phyloP scores from a whole-genome alignment of 2,113 vertebrate species.

The Pimephales promelas region DNA sequence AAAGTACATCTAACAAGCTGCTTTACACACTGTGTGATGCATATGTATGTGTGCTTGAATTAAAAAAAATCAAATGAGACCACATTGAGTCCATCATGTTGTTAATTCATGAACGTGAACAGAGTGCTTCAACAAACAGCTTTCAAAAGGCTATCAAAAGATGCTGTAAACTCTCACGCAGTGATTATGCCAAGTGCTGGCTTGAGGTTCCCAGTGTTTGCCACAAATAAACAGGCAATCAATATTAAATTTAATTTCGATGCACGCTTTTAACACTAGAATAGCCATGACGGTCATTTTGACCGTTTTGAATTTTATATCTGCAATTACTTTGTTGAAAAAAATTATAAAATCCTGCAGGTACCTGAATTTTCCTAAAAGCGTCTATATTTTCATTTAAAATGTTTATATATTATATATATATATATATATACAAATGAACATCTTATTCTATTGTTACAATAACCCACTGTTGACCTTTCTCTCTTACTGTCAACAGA shows the following conservation, averaged over 20 bases:
- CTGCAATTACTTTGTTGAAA: no score
- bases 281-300: no score
- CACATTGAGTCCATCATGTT: not conserved
- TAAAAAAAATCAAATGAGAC: conserved; percentile 24
- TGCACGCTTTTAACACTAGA: not conserved
- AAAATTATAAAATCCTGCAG: no score
- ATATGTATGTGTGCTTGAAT: conserved; percentile 19
- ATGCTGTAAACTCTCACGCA: not conserved
- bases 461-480: no score
- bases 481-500: no score
- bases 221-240: conserved; percentile 26
- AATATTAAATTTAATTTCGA: conserved; percentile 17
- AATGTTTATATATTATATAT: no score
- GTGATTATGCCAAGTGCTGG: conserved; percentile 39
- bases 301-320: no score
- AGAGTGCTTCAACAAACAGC: conserved; percentile 16
- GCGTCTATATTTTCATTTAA: no score
- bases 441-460: no score
- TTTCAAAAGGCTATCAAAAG: conserved; percentile 20
- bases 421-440: no score
- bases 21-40: not conserved
- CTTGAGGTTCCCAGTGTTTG: not conserved
- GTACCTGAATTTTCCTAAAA: no score
- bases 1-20: not conserved
- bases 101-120: conserved; percentile 25